Evolutionary conservation across 2,888 invertebrate species (phyloP).

Genomic region (Cremastinae sp.): DNA sequence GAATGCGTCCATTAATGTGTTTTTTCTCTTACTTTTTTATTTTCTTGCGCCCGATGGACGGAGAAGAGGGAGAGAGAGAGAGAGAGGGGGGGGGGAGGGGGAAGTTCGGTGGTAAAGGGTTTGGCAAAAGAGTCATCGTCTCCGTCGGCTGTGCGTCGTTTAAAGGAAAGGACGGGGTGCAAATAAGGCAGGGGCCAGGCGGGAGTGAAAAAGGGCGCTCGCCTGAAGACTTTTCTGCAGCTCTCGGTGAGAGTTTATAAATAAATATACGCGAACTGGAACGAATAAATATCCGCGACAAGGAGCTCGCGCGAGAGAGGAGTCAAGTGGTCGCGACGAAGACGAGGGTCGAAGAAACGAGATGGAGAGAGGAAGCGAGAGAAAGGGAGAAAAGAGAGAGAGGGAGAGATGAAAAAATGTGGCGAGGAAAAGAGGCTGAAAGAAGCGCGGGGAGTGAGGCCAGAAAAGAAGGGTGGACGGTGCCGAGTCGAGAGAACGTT

Average conservation of each 20-base stretch:
- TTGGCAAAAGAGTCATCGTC: slow-evolving; percentile 66
- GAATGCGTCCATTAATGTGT: slow-evolving; percentile 77
- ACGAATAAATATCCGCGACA: slow-evolving; percentile 79
- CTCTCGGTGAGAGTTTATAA: slow-evolving; percentile 67
- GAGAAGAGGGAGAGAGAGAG: slow-evolving; percentile 27
- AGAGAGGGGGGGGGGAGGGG: slow-evolving; percentile 17
- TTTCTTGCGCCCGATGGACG: slow-evolving; percentile 64
- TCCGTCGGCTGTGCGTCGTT: slow-evolving; percentile 69
- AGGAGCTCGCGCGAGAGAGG: slow-evolving; percentile 71
- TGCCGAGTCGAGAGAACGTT: slow-evolving; percentile 41
- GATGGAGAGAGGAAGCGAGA: slow-evolving; percentile 47
- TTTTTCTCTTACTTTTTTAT: slow-evolving; percentile 65
- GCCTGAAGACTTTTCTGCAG: slow-evolving; percentile 70
- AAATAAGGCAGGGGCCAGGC: slow-evolving; percentile 65
- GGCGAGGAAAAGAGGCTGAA: slow-evolving; percentile 50
- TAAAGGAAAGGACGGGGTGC: slow-evolving; percentile 70
- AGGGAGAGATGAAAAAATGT: slow-evolving; percentile 46
- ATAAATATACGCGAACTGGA: slow-evolving; percentile 77
- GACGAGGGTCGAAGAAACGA: slow-evolving; percentile 50
- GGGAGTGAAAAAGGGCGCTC: slow-evolving; percentile 56
- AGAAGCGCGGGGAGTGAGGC: slow-evolving; percentile 19
- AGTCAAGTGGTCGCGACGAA: slow-evolving; percentile 73
- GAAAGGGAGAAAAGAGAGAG: slow-evolving; percentile 58
- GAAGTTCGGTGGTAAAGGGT: slow-evolving; percentile 69
- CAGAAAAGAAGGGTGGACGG: slow-evolving; percentile 48